phyloP scores from a whole-genome alignment of 92 coral and sea anemone species.

The Pocillopora grandis region DNA sequence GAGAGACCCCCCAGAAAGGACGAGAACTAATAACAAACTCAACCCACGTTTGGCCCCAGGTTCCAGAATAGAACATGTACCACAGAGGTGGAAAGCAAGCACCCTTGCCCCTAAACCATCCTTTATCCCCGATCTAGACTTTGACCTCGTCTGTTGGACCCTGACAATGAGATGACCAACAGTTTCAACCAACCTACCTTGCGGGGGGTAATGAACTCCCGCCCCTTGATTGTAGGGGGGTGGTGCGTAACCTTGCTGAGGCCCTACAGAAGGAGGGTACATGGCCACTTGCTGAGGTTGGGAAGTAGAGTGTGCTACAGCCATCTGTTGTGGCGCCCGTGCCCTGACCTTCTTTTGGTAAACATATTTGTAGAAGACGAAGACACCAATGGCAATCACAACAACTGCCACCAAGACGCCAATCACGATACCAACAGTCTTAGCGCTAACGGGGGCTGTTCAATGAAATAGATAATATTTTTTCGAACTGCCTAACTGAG shows the following conservation, averaged over 20 bases:
- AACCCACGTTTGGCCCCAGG: too few relatives aligned
- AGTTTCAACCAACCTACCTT: constrained; percentile 5
- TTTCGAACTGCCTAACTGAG: background rate
- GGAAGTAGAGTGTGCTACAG: background rate
- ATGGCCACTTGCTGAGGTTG: constrained; percentile 40
- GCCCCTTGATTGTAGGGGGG: constrained; percentile 38
- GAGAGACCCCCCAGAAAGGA: too few relatives aligned
- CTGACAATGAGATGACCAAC: background rate
- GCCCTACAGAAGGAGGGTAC: constrained; percentile 44
- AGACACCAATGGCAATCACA: constrained; percentile 16
- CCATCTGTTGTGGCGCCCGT: constrained; percentile 3
- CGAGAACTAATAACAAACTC: too few relatives aligned
- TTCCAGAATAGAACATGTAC: too few relatives aligned
- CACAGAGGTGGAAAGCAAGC: too few relatives aligned
- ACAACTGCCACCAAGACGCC: constrained; percentile 11
- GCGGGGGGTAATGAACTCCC: constrained; percentile 42
- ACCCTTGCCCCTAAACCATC: too few relatives aligned
- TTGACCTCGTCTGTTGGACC: too few relatives aligned
- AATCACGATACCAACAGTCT: constrained; percentile 24
- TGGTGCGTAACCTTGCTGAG: constrained; percentile 38
- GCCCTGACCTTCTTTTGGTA: background rate
- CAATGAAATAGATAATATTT: background rate
- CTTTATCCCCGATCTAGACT: background rate
- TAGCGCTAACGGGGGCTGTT: background rate
- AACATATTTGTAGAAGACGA: constrained; percentile 25